phyloP scores from a whole-genome alignment of 2,113 vertebrate species.

The Phaethon lepturus region DNA sequence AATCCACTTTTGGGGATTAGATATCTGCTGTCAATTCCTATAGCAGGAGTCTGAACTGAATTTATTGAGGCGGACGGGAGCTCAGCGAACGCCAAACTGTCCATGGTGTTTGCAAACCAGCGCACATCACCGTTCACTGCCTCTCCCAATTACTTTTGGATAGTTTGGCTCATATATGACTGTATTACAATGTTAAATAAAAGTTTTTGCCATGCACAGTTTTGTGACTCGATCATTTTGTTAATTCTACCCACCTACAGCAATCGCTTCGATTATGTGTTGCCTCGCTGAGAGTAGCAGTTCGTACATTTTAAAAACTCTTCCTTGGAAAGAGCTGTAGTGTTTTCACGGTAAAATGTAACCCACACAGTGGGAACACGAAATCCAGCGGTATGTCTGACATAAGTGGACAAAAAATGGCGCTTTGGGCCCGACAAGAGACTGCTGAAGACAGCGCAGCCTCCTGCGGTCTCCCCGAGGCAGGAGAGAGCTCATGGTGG shows the following conservation, averaged over 20 bases:
- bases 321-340: not conserved
- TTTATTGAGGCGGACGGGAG: conserved; percentile 77
- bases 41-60: conserved; percentile 70
- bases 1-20: conserved; percentile 80
- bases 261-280: conserved; percentile 4
- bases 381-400: not conserved
- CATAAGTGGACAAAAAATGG: not conserved
- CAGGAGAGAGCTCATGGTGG: not conserved
- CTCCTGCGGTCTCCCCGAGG: not conserved
- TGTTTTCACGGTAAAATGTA: not conserved
- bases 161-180: conserved; percentile 74
- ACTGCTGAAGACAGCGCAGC: not conserved
- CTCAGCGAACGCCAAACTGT: conserved; percentile 67
- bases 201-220: conserved; percentile 72
- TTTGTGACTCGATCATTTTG: conserved; percentile 63
- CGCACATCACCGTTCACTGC: conserved; percentile 73
- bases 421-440: not conserved
- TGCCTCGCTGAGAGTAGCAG: fast-evolving
- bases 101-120: conserved; percentile 69
- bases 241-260: conserved; percentile 69
- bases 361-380: not conserved
- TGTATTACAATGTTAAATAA: conserved; percentile 59
- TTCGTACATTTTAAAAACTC: not conserved
- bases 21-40: conserved; percentile 81
- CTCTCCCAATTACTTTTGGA: conserved; percentile 79